Percentiles rank a stretch among this genome's conserved stretches.
These are phyloP conservation scores for Cladopsammia gracilis DNA, from an alignment of 64 coral and sea anemone genomes.

Conservation along the genomic window DNA sequence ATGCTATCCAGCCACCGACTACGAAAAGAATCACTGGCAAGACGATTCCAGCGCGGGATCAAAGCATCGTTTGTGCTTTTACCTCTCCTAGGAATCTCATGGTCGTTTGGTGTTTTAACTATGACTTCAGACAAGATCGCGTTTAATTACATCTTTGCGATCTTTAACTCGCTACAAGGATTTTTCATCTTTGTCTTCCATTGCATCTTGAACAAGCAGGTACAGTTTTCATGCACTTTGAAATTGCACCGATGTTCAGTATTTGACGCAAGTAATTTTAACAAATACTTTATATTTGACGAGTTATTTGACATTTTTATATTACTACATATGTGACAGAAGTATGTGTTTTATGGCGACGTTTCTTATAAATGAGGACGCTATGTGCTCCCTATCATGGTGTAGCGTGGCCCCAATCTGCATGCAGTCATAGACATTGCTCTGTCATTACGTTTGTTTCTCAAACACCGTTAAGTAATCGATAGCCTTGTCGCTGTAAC, in stretches of 20 bases:
- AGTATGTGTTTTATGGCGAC: no score
- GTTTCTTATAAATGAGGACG: no score
- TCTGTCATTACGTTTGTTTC: no score
- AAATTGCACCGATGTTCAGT: background rate
- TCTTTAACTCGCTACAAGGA: constrained; percentile 72
- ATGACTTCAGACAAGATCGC: background rate
- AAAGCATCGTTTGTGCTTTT: constrained; percentile 40
- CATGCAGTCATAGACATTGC: no score
- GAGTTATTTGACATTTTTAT: no score
- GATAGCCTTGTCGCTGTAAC: no score
- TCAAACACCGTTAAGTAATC: no score
- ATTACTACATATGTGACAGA: no score
- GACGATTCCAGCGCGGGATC: constrained; percentile 29
- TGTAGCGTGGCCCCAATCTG: no score
- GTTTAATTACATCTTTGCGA: constrained; percentile 66
- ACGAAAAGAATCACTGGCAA: background rate
- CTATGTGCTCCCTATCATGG: no score
- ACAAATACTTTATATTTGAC: no score
- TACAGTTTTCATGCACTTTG: background rate
- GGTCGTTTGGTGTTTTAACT: constrained; percentile 58
- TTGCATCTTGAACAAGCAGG: constrained; percentile 64
- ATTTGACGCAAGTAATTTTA: no score
- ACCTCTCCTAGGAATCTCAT: constrained; percentile 52
- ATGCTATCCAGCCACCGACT: constrained; percentile 34
- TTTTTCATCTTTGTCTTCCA: constrained; percentile 63